These are phyloP conservation scores for Calephelis perditalis DNA, from an alignment of 2,888 invertebrate genomes.

Conservation along the genomic window DNA sequence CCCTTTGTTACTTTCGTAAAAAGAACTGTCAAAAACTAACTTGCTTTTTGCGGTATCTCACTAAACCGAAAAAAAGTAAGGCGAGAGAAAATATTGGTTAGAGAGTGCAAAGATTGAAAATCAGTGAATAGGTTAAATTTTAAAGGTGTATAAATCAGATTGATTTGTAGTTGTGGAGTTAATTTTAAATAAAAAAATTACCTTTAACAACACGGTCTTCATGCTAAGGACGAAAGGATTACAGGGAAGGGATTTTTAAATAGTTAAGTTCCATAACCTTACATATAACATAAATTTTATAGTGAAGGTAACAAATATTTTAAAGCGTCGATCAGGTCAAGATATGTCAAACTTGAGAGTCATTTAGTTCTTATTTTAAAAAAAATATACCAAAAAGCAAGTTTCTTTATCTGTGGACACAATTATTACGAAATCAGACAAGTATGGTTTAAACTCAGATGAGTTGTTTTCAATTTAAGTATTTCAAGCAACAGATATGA, in stretches of 20 bases:
- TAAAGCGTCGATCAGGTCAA: constrained; percentile 34
- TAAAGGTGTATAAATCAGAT: not conserved
- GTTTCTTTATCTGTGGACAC: constrained; percentile 25
- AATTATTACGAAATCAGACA: constrained; percentile 14
- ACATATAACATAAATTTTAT: constrained; percentile 25
- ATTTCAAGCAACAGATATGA: not conserved
- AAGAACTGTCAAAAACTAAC: not conserved
- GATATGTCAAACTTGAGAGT: constrained; percentile 33
- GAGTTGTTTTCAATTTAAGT: not conserved
- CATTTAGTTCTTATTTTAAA: constrained; percentile 16
- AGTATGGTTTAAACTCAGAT: constrained; percentile 12
- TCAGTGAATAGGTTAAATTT: not conserved
- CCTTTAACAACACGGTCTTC: constrained; percentile 64
- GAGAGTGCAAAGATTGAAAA: constrained; percentile 2
- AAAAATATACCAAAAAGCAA: constrained; percentile 30
- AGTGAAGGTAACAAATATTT: constrained; percentile 34
- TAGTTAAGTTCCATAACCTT: constrained; percentile 28
- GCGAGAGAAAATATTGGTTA: not conserved
- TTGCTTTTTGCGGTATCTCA: constrained; percentile 8
- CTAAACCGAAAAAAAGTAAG: constrained; percentile 6
- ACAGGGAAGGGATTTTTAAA: constrained; percentile 40
- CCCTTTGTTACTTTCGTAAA: not conserved
- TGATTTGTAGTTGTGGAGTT: not conserved
- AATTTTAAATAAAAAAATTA: constrained; percentile 48
- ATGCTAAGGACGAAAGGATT: constrained; percentile 58